phyloP scores from a whole-genome alignment of 1,140 invertebrate species.

The Matsumurasca onukii region DNA sequence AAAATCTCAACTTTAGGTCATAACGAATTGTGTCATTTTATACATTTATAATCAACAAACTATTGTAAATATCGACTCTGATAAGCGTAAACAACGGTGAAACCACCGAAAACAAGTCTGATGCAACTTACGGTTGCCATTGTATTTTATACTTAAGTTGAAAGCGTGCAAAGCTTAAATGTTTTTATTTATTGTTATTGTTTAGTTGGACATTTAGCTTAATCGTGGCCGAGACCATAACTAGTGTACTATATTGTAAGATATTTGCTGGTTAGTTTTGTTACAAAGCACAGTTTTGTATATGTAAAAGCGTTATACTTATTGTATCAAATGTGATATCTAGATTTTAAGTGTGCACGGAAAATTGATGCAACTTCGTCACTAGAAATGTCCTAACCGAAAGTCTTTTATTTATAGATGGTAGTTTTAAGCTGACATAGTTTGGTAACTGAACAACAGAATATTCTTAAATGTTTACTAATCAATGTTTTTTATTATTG shows the following conservation, averaged over 20 bases:
- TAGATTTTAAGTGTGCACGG: neutral
- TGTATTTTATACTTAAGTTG: neutral
- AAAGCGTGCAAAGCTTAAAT: neutral
- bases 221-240: neutral
- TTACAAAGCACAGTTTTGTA: neutral
- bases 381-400: too few relatives aligned
- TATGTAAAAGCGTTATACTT: neutral
- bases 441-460: too few relatives aligned
- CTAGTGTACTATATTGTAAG: neutral
- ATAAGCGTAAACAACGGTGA: neutral
- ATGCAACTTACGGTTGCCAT: neutral
- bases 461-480: too few relatives aligned
- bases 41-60: conserved; percentile 19
- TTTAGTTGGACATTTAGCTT: neutral
- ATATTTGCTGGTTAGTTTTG: neutral
- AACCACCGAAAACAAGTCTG: neutral
- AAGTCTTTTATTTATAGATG: too few relatives aligned
- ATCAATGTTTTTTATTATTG: too few relatives aligned
- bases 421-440: too few relatives aligned
- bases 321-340: neutral
- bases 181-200: neutral
- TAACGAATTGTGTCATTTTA: conserved; percentile 17
- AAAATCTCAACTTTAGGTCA: too few relatives aligned
- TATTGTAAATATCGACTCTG: neutral
- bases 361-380: too few relatives aligned